phyloP scores from a whole-genome alignment of 2,113 vertebrate species.

The Calonectris borealis region DNA sequence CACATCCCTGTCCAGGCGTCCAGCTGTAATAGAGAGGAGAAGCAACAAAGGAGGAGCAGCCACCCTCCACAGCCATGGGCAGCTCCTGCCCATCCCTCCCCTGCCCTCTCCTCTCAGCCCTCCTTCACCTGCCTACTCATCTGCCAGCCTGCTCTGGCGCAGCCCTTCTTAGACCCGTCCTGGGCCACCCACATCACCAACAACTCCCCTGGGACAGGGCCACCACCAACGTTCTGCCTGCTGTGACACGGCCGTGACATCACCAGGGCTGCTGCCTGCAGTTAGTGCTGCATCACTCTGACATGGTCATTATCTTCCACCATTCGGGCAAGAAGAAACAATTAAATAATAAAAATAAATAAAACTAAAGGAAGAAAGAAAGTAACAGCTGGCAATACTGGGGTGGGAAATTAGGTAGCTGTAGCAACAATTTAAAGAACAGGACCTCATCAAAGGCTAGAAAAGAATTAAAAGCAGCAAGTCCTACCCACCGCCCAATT shows the following conservation, averaged over 20 bases:
- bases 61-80: not conserved
- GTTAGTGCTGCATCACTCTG: not conserved
- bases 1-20: rapidly evolving
- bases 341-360: not conserved
- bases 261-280: not conserved
- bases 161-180: not conserved
- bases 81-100: not conserved
- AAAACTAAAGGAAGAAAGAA: not conserved
- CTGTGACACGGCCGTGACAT: not conserved
- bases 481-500: no score
- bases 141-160: no score
- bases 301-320: not conserved
- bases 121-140: no score
- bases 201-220: not conserved
- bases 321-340: not conserved
- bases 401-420: no score
- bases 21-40: not conserved
- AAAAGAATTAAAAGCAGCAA: no score
- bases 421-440: no score
- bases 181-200: not conserved
- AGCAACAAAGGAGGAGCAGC: not conserved
- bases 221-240: not conserved
- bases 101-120: not conserved
- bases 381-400: no score
- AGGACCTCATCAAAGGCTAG: no score